A percentile compares a stretch with the other conserved stretches of the same genome.
Conservation (phyloP, 1,140 invertebrate species). For the Wiebesia pumilae region DNA sequence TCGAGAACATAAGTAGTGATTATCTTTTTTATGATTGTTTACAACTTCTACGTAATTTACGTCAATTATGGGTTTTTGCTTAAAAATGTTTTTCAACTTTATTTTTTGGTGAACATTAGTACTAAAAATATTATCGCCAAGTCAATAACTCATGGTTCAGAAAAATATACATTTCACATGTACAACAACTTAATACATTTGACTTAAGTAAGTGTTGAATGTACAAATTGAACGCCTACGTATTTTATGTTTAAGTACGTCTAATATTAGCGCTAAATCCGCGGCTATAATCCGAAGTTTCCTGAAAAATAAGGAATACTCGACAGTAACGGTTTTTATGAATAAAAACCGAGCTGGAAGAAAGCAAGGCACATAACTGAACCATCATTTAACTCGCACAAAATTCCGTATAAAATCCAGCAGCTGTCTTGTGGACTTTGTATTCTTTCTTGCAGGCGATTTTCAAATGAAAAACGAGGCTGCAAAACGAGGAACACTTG, state of each 20-base stretch:
- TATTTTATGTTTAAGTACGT: too few species aligned
- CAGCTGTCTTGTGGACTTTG: neutral
- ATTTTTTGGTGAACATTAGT: too few species aligned
- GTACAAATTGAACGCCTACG: neutral
- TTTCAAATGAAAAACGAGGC: neutral
- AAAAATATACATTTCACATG: too few species aligned
- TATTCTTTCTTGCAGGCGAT: neutral
- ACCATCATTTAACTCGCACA: neutral
- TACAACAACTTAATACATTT: too few species aligned
- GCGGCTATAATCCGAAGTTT: neutral
- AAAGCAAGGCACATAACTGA: neutral
- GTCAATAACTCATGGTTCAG: too few species aligned
- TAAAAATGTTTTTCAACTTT: too few species aligned
- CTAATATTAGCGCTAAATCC: too few species aligned
- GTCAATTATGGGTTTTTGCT: too few species aligned
- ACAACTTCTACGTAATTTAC: neutral
- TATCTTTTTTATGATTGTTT: neutral
- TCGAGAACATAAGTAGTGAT: neutral
- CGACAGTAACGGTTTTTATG: neutral
- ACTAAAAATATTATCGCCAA: too few species aligned
- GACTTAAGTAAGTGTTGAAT: neutral
- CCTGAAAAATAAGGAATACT: neutral
- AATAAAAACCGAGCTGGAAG: neutral
- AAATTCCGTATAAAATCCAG: neutral
- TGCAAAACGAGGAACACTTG: neutral